Evolutionary conservation across 2,888 invertebrate species (phyloP), one percentile per base, ranked within the genome.

Genomic region (Crocallis elinguaria): DNA sequence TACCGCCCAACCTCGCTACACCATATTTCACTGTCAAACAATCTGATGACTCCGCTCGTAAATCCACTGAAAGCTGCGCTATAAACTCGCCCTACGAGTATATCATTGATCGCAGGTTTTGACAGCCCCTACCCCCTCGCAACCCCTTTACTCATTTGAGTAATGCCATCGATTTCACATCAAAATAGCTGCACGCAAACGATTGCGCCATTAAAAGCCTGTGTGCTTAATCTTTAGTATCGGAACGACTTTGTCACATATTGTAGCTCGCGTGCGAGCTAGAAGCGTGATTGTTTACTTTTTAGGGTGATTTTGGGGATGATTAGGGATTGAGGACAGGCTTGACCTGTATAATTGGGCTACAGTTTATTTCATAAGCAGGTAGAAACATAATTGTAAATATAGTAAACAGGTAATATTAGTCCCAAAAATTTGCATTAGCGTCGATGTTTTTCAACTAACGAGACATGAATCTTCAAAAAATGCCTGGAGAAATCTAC

Each of bases 21-120:
- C 12, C 51, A 56, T n/a, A n/a, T 45, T 44, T 52, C 29, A 49
- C 62, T 64, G 62, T 71, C 65, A 65, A 69, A 71, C 53, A 67
- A 59, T 64, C 65, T 58, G 64, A 66, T 66, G 66, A 69, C 57
- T 61, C 65, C 49, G 66, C 64, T 70, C 69, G 64, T 72, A 73
- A 75, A 73, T 73, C 67, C 58, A 49, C 57, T 32, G 49, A 65
- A 50, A 46, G 49, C 62, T 56, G 51, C 51, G 60, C 60, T 59
- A 64, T 62, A 68, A 70, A 69, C 57, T 62, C 56, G 12, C 46
- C 27, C 30, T 42, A 42, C 35, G 42, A 51, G 46, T 55, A 55
- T 46, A 58, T 53, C 52, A 45, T 36, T 46, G 53, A 60, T 62
- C 55, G 53, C 29, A 43, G 29, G 48, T 27, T 52, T 48, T 32